Evolutionary conservation across 2,888 invertebrate species (phyloP), one percentile per base, ranked within the genome.

Genomic region (Hermodice carunculata): DNA sequence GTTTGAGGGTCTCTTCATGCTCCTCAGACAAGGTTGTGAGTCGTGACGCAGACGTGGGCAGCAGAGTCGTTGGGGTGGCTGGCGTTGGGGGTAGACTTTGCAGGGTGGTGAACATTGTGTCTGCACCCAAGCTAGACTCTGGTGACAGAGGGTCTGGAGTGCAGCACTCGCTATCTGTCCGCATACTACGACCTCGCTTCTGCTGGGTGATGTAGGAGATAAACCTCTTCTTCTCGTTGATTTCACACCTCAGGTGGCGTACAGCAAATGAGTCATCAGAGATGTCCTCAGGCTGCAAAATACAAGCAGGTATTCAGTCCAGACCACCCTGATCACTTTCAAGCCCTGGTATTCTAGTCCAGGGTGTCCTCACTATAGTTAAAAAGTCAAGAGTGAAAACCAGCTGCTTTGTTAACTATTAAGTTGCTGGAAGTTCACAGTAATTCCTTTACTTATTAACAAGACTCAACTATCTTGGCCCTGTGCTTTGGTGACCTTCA

Each of bases 201-300:
- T 75, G 71, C 29, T 76, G 73, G 14, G 64, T 63, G 4, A 78
- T 64, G 66, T 78, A 81, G 32, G 69, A 72, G 29, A 78, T 70
- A 69, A 82, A 82, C 28, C 81, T 71, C 54, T 91, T 92, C 69
- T 92, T 91, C 87, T 97, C 97, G 72, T 93, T 92, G 14, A 88
- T 87, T 86, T 94, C 94, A 71, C 92, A 91, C 70, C 91, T 91
- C 54, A 91, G 90, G 86, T 97, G 97, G 2, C 96, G 90, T 44
- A 87, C 82, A 3, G 88, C 83, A 75, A 92, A 91, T 0, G 91
- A 89, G 65, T 91, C 91, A 66, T 95, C 94, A 0, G 93, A 91
- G 65, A 93, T 87, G 85, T 96, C 95, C 85, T 96, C 95, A 57
- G 89, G n/a, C n/a, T n/a, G n/a, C n/a, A n/a, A n/a, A n/a, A n/a